Base-by-base conservation (phyloP, 2,797 vertebrate species). In the Enteromius anoplus region DNA sequence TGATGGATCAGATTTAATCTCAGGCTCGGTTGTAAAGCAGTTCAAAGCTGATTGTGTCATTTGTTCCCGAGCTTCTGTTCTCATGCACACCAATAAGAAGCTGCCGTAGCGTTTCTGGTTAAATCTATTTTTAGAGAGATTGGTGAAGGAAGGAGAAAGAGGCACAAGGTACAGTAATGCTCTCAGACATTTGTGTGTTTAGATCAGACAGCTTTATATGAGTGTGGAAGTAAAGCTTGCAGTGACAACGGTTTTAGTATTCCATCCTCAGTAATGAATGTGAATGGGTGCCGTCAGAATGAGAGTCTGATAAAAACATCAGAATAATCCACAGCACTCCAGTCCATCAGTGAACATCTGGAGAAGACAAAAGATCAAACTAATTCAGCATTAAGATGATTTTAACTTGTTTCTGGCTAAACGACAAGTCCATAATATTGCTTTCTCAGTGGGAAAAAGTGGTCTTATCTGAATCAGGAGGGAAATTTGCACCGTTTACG, bases 111-210 rank as follows among this genome's bases (percentile, higher is more conserved):
- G 55, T 81, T 81, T 82, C 58, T 88, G 85, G 76, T 78, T n/a
- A n/a, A 1, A 40, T n/a, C 76, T 78, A 12, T 90, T 85, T 78
- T 80, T 85, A 87, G 86, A 68, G 84, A 76, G 69, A 75, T 68
- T 79, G 88, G 29, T 40, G 37, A 37, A 53, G 21, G 32, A 49
- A 40, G 40, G 71, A 72, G 49, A 53, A 1, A 5, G 4, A 34
- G 47, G 51, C 10, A 2, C 29, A 21, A 17, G 19, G 8, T 32
- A 26, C n/a, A 47, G 68, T 26, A 15, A 71, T 10, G 2, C 23
- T 71, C 26, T 17, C 3, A 49, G 17, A 29, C 23, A 2, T 29
- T 2, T 11, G 55, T 62, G 58, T 6, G 1, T 62, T 62, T 62
- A 62, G 23, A 62, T 29, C 12, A 3, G 58, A 62, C 58, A 62